These are phyloP conservation scores for Varanus komodoensis DNA, from an alignment of 2,113 vertebrate species.

Conservation along the genomic window DNA sequence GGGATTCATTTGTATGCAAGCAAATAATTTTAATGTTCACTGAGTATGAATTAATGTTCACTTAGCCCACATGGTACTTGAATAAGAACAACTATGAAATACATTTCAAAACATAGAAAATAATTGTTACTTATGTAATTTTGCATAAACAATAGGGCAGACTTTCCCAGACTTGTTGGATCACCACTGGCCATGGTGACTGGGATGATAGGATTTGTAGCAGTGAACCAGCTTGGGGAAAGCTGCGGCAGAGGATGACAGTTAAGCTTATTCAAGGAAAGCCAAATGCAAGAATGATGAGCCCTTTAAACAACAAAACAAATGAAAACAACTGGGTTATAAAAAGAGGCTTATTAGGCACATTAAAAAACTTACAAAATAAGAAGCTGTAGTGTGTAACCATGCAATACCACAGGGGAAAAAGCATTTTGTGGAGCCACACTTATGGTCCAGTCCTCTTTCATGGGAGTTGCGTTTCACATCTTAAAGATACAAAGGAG, in stretches of 20 bases:
- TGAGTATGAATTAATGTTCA: neutral
- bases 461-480: conserved; percentile 14
- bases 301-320: conserved; percentile 36
- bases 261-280: conserved; percentile 51
- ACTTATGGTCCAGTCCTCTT: conserved; percentile 30
- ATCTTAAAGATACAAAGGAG: conserved; percentile 11
- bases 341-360: conserved; percentile 64
- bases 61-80: neutral
- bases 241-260: conserved; percentile 30
- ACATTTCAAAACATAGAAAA: conserved; percentile 39
- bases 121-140: conserved; percentile 35
- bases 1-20: neutral
- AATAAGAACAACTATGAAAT: neutral
- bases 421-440: conserved; percentile 34
- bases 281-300: conserved; percentile 55
- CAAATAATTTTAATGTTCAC: neutral
- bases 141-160: neutral
- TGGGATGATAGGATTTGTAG: no score
- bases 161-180: no score
- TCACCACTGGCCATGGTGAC: no score
- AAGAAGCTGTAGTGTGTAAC: conserved; percentile 63
- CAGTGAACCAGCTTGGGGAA: no score
- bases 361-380: conserved; percentile 63
- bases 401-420: conserved; percentile 45
- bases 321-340: conserved; percentile 53